Conservation (phyloP, 2,797 vertebrate genomes). For the Melanotaenia trifasciata region DNA sequence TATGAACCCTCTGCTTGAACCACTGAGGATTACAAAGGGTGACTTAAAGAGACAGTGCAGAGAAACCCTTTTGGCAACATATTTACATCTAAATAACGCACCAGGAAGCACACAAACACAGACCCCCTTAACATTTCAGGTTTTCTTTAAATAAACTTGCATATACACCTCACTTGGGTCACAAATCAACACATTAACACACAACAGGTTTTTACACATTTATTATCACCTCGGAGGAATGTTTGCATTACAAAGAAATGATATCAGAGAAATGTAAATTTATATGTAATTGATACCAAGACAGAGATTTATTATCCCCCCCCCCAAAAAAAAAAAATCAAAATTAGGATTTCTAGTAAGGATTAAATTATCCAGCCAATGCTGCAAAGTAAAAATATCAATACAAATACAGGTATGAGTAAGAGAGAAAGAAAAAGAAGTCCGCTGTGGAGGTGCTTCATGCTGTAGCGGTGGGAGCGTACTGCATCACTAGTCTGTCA, state of each 20-base stretch:
- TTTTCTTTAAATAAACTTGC: background rate
- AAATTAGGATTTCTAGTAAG: background rate
- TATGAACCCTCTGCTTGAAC: constrained; percentile 43
- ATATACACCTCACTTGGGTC: too few species aligned
- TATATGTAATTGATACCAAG: constrained; percentile 15
- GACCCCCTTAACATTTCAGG: background rate
- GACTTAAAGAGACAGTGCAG: constrained; percentile 73
- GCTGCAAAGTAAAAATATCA: constrained; percentile 26
- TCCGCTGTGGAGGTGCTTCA: constrained; percentile 40
- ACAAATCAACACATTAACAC: constrained; percentile 25
- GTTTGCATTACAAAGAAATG: constrained; percentile 42
- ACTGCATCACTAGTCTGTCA: constrained; percentile 91
- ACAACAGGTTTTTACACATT: constrained; percentile 44
- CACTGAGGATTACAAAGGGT: constrained; percentile 36
- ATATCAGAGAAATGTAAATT: constrained; percentile 36
- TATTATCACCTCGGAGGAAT: constrained; percentile 68
- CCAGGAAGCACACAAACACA: background rate
- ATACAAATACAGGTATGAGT: constrained; percentile 41
- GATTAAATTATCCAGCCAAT: constrained; percentile 42
- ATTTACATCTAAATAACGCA: background rate
- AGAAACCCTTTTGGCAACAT: too few species aligned
- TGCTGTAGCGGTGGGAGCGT: constrained; percentile 84
- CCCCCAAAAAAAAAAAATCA: too few species aligned
- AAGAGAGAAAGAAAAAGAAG: constrained; percentile 7
- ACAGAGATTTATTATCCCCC: background rate